Percentiles rank a stretch among this genome's conserved stretches.
phyloP scores from a whole-genome alignment of 2,797 vertebrate genomes.

The Podarcis siculus region DNA sequence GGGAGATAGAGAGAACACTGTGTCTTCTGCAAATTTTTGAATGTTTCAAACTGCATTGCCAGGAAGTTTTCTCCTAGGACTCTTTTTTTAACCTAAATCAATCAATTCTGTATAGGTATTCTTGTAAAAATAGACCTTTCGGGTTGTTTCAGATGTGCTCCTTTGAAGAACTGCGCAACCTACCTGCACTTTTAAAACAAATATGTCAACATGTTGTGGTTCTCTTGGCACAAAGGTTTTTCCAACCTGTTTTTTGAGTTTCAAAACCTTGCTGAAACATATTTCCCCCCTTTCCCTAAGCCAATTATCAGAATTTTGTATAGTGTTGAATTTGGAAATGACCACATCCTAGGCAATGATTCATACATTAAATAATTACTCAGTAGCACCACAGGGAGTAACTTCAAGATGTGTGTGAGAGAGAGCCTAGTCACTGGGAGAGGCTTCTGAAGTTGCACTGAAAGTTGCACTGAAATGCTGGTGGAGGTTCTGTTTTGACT shows the following conservation, averaged over 20 bases:
- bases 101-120: background rate
- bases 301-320: background rate
- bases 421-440: background rate
- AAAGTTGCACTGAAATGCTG: background rate
- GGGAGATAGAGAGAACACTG: background rate
- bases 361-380: too few species aligned
- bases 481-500: background rate
- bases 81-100: background rate
- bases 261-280: background rate
- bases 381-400: background rate
- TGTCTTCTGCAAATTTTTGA: background rate
- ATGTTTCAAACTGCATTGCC: background rate
- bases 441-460: background rate
- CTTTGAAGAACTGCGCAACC: background rate
- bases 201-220: background rate
- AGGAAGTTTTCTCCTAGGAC: background rate
- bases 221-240: background rate
- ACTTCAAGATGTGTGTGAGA: background rate
- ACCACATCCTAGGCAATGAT: background rate
- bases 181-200: background rate
- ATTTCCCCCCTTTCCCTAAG: too few species aligned
- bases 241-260: background rate
- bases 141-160: background rate
- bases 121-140: slow-evolving; percentile 18
- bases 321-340: background rate